Evolutionary conservation across 2,797 vertebrate species (phyloP).

Genomic region (Hephaestus fuliginosus): DNA sequence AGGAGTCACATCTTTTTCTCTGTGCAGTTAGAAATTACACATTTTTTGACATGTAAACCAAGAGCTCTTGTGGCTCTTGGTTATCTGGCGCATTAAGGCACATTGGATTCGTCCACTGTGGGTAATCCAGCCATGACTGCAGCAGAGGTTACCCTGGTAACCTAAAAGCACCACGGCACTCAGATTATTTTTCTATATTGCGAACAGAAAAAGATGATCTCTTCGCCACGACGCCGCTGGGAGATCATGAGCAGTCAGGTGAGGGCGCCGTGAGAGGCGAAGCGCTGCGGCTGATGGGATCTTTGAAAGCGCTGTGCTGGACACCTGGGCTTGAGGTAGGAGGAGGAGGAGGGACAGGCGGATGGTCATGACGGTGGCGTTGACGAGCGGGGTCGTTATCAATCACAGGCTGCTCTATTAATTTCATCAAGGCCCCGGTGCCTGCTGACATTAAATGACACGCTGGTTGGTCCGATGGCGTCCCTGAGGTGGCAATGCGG

Average conservation of each 20-base stretch:
- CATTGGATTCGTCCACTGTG: not conserved
- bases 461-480: constrained; percentile 70
- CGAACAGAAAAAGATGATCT: constrained; percentile 28
- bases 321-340: constrained; percentile 39
- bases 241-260: constrained; percentile 33
- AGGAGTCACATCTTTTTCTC: not conserved
- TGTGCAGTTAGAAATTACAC: not conserved
- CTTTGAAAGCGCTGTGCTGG: constrained; percentile 46
- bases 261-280: constrained; percentile 6
- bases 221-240: not conserved
- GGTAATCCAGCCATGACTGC: constrained; percentile 32
- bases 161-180: constrained; percentile 24
- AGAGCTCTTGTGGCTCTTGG: constrained; percentile 3
- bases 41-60: not conserved
- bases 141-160: constrained; percentile 39
- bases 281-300: constrained; percentile 32
- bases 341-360: constrained; percentile 21
- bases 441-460: constrained; percentile 89
- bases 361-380: constrained; percentile 55
- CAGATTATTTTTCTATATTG: constrained; percentile 12
- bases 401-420: constrained; percentile 87
- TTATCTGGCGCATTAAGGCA: constrained; percentile 11
- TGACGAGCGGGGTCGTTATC: constrained; percentile 82
- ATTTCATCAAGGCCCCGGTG: constrained; percentile 86
- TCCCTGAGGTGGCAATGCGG: constrained; percentile 81